Evolutionary conservation across 2,888 invertebrate species (phyloP).

Genomic region (Synanthedon vespiformis): DNA sequence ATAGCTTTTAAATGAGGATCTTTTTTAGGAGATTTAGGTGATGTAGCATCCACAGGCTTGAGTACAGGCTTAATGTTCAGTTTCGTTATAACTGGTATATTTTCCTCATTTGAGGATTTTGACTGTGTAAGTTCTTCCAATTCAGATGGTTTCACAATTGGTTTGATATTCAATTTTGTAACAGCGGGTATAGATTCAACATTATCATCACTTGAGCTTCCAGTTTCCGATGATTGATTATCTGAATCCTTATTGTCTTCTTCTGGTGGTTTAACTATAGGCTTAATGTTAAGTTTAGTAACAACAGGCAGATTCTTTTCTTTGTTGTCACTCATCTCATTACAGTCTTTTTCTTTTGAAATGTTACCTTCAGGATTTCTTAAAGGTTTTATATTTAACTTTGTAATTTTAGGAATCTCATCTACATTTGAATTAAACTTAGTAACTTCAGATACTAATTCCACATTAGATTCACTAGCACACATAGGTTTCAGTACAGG

Average conservation of each 20-base stretch:
- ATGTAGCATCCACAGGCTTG: slow-evolving; percentile 41
- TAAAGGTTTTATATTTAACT: slow-evolving; percentile 68
- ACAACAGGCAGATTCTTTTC: slow-evolving; percentile 59
- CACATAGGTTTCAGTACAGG: slow-evolving; percentile 58
- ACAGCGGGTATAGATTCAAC: slow-evolving; percentile 55
- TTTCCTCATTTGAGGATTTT: slow-evolving; percentile 29
- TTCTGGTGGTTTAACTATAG: slow-evolving; percentile 61
- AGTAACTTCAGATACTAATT: slow-evolving; percentile 64
- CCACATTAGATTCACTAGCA: slow-evolving; percentile 34
- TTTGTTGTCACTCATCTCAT: slow-evolving; percentile 45
- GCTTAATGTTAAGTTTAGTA: slow-evolving; percentile 68
- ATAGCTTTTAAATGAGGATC: slow-evolving; percentile 26
- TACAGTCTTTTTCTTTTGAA: slow-evolving; percentile 60
- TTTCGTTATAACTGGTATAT: slow-evolving; percentile 52
- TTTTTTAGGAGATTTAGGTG: slow-evolving; percentile 49
- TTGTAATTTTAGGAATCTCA: slow-evolving; percentile 63
- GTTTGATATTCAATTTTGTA: slow-evolving; percentile 72
- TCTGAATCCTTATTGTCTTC: slow-evolving; percentile 51
- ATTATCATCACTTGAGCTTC: slow-evolving; percentile 62
- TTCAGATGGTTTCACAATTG: slow-evolving; percentile 53
- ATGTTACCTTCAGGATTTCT: slow-evolving; percentile 52
- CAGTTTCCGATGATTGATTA: slow-evolving; percentile 59
- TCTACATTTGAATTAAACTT: slow-evolving; percentile 63
- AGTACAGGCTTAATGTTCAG: slow-evolving; percentile 53
- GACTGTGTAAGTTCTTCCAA: slow-evolving; percentile 25